Evolutionary conservation across 2,113 vertebrate genomes (phyloP), one percentile per base, ranked within the genome.

Genomic region (Cyprinodon tularosa): DNA sequence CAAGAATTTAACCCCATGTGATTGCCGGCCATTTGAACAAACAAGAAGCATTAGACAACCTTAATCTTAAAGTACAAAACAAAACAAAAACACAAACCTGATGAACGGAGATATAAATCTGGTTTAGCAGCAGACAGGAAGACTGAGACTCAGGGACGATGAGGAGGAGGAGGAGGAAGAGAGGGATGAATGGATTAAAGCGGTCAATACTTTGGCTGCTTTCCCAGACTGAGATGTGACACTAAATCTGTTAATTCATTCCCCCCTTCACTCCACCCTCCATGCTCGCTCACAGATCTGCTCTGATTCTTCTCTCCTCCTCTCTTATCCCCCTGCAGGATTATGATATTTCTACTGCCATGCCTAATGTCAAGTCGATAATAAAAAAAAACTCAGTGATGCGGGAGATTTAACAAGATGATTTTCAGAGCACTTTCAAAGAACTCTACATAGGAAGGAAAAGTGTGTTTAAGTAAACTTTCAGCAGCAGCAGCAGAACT

Each of bases 161-260:
- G 79, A 85, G 73, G 88, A 29, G 29, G 47, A 50, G 71, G 88
- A 87, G 74, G 88, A 83, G 87, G 82, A 81, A 86, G 87, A 71
- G 83, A 84, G 74, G 85, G 91, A 91, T 93, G 89, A 93, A 88
- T 50, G 76, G 93, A 95, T 95, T 94, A 94, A 83, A 62, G 86
- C 86, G 90, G 89, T 94, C 88, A 44, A 94, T 93, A 92, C 81
- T 91, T 86, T 92, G 93, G 91, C 87, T 90, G 87, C 75, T 63
- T 79, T 92, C 81, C 89, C 93, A 93, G 90, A 93, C 92, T 90
- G 86, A 93, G 91, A 91, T 89, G 93, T 94, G 93, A 94, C 93
- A 93, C 92, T 94, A 94, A 94, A 94, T 92, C 90, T 92, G 89
- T 93, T 94, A 85, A 93, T 92, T 88, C 88, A 74, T 66, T 74